Evolutionary conservation across 2,797 vertebrate genomes (phyloP), one percentile per base, ranked within the genome.

Genomic region (Parambassis ranga): DNA sequence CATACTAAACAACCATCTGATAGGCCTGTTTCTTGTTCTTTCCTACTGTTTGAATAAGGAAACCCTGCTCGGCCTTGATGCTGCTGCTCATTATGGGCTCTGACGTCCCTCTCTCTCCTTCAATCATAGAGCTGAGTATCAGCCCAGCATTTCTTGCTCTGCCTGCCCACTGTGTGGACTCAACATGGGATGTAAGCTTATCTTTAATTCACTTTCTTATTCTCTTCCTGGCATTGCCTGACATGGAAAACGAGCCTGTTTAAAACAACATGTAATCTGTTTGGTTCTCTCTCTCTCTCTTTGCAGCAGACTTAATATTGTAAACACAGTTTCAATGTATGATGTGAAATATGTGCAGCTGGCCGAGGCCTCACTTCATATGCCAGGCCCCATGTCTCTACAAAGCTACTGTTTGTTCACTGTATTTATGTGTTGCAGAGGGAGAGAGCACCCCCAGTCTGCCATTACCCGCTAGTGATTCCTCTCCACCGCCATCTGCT

Each of bases 381-480:
- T n/a, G n/a, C n/a, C n/a, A n/a, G n/a, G n/a, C n/a, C 2, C 9
- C 9, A 8, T 37, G 18, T 31, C 20, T 32, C 22, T 41, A 35
- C 28, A 38, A 44, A 31, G 28, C 30, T 30, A 23, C 27, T 32
- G 7, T 37, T 10, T 36, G 38, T 43, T 75, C 37, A 70, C 56
- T 43, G 24, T 37, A 30, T 77, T n/a, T 18, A 10, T 86, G 70
- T 81, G 53, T 87, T 86, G 26, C 84, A 92, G 90, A 87, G 48
- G 52, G 62, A 68, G 57, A 78, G 31, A 43, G 46, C 42, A 14
- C 74, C 82, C 58, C 84, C 89, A 85, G 84, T 72, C 82, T 93
- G 92, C 63, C 88, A 89, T 68, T 91, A 92, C 85, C 92, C 91
- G 0, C 87, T 94, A 76, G 92, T 93, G 90, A 91, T 87, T 30